These are phyloP conservation scores for Oreotrochilus melanogaster DNA, from an alignment of 2,113 vertebrate genomes.

Conservation along the genomic window DNA sequence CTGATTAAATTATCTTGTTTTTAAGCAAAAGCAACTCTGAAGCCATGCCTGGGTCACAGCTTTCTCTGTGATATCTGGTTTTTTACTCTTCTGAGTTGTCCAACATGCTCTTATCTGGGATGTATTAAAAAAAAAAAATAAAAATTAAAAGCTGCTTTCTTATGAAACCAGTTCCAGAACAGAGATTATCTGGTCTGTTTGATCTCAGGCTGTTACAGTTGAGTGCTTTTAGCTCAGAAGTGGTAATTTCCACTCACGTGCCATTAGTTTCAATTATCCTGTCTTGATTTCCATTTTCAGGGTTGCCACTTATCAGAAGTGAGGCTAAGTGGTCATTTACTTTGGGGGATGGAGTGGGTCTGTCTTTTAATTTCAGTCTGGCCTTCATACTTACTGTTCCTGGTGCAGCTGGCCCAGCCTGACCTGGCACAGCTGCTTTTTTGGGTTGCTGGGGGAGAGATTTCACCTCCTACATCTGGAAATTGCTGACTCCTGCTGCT, in stretches of 20 bases:
- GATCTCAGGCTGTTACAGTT: neutral
- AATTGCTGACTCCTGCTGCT: neutral
- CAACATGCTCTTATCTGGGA: neutral
- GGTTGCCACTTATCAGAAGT: neutral
- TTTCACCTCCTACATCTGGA: neutral
- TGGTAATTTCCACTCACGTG: slow-evolving; percentile 33
- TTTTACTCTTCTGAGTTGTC: neutral
- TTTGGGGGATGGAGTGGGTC: neutral
- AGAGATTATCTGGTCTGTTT: neutral
- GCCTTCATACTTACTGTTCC: neutral
- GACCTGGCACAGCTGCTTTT: neutral
- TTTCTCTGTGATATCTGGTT: neutral
- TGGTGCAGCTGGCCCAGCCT: neutral
- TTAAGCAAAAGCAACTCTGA: neutral
- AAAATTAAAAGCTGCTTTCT: neutral
- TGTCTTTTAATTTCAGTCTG: neutral
- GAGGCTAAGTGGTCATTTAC: slow-evolving; percentile 20
- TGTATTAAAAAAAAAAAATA: neutral
- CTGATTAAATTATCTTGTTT: neutral
- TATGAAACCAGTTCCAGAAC: neutral
- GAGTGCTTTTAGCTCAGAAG: slow-evolving; percentile 47
- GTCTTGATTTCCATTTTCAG: slow-evolving; percentile 15
- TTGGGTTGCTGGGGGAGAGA: neutral
- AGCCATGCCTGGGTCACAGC: rapidly evolving
- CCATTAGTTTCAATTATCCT: slow-evolving; percentile 52